phyloP scores from a whole-genome alignment of 2,888 invertebrate species.

The Limnephilus auricula region DNA sequence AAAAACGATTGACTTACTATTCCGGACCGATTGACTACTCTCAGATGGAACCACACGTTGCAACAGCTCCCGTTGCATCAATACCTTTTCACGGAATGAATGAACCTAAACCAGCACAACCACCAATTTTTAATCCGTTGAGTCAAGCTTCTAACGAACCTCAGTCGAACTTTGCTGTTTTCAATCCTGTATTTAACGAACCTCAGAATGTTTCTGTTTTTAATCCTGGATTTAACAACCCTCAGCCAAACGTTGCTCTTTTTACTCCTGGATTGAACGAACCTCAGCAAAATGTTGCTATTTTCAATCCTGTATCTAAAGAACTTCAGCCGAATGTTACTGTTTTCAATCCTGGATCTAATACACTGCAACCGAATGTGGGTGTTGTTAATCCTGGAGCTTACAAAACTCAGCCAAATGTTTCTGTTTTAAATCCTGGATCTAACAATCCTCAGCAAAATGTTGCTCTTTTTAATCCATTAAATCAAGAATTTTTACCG shows the following conservation, averaged over 20 bases:
- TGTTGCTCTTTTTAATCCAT: neutral
- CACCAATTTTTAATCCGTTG: neutral
- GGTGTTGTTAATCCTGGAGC: neutral
- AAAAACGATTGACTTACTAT: slow-evolving; percentile 75
- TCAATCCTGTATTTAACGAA: neutral
- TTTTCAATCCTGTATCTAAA: neutral
- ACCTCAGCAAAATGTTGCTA: neutral
- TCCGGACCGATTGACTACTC: slow-evolving; percentile 73
- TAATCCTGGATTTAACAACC: neutral
- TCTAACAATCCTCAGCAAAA: neutral
- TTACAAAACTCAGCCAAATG: neutral
- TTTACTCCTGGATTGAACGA: neutral
- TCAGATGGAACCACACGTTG: neutral
- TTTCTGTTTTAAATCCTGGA: neutral
- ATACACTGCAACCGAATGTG: neutral
- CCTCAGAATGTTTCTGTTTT: neutral
- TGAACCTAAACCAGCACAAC: neutral
- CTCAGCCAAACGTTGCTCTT: too few species aligned
- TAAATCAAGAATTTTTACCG: neutral
- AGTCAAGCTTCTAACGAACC: neutral
- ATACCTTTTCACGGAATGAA: neutral
- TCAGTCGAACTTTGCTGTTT: neutral
- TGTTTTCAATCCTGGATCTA: neutral
- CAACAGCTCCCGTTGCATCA: neutral
- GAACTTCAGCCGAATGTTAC: neutral